These are phyloP conservation scores for Macrophya annulata DNA, from an alignment of 2,888 invertebrate genomes.

Conservation along the genomic window DNA sequence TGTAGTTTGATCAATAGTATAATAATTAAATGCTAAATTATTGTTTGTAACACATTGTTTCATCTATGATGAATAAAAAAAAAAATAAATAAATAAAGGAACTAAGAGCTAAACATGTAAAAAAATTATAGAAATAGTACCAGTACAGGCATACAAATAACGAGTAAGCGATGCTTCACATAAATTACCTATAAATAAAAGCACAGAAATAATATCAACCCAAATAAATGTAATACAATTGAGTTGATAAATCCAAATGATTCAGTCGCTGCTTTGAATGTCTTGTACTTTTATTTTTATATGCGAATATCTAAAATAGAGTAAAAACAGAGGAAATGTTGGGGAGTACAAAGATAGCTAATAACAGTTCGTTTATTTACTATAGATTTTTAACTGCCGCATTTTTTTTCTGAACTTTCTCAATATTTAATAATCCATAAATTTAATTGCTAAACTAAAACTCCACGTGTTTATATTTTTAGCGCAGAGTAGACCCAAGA, in stretches of 20 bases:
- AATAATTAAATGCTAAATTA: neutral
- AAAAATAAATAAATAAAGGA: no score
- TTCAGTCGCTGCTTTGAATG: conserved; percentile 30
- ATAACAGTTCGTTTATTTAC: neutral
- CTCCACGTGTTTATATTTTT: neutral
- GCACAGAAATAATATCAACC: conserved; percentile 25
- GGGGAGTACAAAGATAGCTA: neutral
- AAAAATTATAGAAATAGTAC: conserved; percentile 38
- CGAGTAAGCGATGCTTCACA: conserved; percentile 46
- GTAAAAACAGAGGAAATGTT: neutral
- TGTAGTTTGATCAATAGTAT: conserved; percentile 4
- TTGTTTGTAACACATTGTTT: conserved; percentile 34
- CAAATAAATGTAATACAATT: conserved; percentile 5
- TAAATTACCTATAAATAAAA: conserved; percentile 24
- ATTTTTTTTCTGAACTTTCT: neutral
- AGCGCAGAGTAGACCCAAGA: neutral
- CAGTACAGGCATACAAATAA: conserved; percentile 21
- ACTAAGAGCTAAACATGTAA: neutral
- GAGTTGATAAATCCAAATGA: conserved; percentile 19
- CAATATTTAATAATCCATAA: neutral
- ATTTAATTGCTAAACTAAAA: neutral
- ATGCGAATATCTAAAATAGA: neutral
- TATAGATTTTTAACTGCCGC: neutral
- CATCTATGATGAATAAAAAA: neutral
- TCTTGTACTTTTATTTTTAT: neutral